Base-by-base conservation (phyloP, 2,113 vertebrate species). In the Erythrolamprus reginae region DNA sequence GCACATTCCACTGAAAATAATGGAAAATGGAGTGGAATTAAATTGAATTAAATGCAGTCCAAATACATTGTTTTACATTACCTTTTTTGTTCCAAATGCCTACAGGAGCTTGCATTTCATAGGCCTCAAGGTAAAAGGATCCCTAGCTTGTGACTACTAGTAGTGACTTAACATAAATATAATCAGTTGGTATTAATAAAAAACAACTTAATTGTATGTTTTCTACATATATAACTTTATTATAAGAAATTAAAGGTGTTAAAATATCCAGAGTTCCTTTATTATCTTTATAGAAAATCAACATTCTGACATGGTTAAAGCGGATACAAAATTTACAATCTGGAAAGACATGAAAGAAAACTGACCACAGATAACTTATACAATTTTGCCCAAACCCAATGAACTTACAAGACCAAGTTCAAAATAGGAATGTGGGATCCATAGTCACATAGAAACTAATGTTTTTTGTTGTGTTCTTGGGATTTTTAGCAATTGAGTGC, bases 211-310 rank as follows among this genome's bases (percentile, higher is more conserved):
- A 50, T 82, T 61, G 77, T 28, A 26, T 23, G 56, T 45, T 86
- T 89, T 65, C 10, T 2, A 0, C 15, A 89, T 82, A 86, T 83
- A 90, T 90, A 91, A 13, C 0, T 50, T 13, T 88, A 82, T 86
- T 90, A 12, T 0, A 52, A 4, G 89, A 48, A 3, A 26, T 83
- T 0, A 5, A 61, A 89, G 89, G 89, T 23, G 61, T 87, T 1
- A n/a, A 92, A 93, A 47, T 9, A 1, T 51, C 93, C 88, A 47
- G 88, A 33, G 15, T 89, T 93, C 84, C 56, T 38, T 91, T 42
- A 91, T 94, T 92, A 47, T 83, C 3, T 21, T 86, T 21, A 42
- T 6, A 47, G 47, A 85, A 86, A 70, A 53, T 50, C 47, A 88
- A 50, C 21, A 48, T 33, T 24, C 33, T 56, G 55, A 55, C 47